A percentile compares a stretch with the other conserved stretches of the same genome.
These are phyloP conservation scores for Montipora capitata DNA, from an alignment of 92 coral and sea anemone genomes.

Conservation along the genomic window DNA sequence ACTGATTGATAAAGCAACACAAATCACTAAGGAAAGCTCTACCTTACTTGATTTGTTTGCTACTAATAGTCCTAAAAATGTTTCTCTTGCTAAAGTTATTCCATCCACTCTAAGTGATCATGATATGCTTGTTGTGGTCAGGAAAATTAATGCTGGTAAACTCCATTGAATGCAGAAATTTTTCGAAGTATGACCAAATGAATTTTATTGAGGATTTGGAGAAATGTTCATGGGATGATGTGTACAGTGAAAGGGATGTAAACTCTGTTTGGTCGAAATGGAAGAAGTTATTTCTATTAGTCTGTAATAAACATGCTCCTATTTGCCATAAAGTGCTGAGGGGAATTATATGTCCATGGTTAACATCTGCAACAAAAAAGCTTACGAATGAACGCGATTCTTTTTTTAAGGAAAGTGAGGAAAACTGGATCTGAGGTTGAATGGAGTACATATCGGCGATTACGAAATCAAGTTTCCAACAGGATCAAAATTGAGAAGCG, in stretches of 20 bases:
- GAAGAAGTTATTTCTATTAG: background rate
- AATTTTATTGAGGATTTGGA: background rate
- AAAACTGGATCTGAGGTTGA: slow-evolving; percentile 38
- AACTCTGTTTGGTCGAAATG: background rate
- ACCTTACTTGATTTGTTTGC: slow-evolving; percentile 31
- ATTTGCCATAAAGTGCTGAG: slow-evolving; percentile 7
- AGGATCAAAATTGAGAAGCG: slow-evolving; percentile 22
- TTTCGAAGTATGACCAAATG: too few relatives aligned
- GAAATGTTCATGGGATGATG: background rate
- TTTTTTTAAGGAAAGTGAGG: slow-evolving; percentile 18
- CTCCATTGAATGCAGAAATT: background rate
- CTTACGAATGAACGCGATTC: slow-evolving; percentile 27
- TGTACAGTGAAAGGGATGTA: background rate
- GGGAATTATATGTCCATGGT: slow-evolving; percentile 43
- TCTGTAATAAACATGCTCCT: slow-evolving; percentile 37
- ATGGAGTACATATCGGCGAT: slow-evolving; percentile 65
- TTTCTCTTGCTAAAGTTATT: slow-evolving; percentile 37
- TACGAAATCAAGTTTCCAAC: slow-evolving; percentile 48
- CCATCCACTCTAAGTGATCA: slow-evolving; percentile 52
- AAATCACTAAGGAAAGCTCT: background rate
- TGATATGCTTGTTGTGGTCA: slow-evolving; percentile 38
- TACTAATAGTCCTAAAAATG: slow-evolving; percentile 19
- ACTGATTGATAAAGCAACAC: too few relatives aligned
- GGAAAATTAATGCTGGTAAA: slow-evolving; percentile 25
- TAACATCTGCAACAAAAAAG: slow-evolving; percentile 41